phyloP scores from a whole-genome alignment of 2,888 invertebrate species.

The Agrilus biguttatus region DNA sequence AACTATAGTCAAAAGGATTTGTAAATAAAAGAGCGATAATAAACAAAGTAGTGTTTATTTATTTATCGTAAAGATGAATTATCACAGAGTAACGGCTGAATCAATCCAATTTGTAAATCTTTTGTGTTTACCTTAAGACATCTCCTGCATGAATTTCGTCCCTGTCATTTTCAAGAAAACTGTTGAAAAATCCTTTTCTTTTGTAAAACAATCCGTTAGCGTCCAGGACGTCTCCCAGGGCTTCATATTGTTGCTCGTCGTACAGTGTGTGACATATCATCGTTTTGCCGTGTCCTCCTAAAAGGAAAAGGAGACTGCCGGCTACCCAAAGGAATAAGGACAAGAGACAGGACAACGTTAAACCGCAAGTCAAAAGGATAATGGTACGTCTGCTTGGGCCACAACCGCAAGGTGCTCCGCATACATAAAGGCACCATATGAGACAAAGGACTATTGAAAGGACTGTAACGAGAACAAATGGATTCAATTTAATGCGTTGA shows the following conservation, averaged over 20 bases:
- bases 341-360: conserved; percentile 40
- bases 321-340: conserved; percentile 46
- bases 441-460: conserved; percentile 23
- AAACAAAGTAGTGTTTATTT: too few species aligned
- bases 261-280: conserved; percentile 60
- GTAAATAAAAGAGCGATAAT: too few species aligned
- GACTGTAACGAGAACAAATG: too few species aligned
- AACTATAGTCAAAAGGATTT: too few species aligned
- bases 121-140: conserved; percentile 32
- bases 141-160: conserved; percentile 38
- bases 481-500: too few species aligned
- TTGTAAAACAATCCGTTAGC: conserved; percentile 46
- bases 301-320: conserved; percentile 40
- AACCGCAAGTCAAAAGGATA: conserved; percentile 30
- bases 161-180: conserved; percentile 36
- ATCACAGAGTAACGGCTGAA: too few species aligned
- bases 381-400: conserved; percentile 23
- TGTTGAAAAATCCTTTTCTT: conserved; percentile 39
- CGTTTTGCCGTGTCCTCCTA: conserved; percentile 52
- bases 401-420: conserved; percentile 32
- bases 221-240: conserved; percentile 51
- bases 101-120: too few species aligned
- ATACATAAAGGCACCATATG: conserved; percentile 36
- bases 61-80: too few species aligned
- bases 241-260: conserved; percentile 47